phyloP scores from a whole-genome alignment of 2,888 invertebrate genomes.

The Hydroisotoma schaefferi region DNA sequence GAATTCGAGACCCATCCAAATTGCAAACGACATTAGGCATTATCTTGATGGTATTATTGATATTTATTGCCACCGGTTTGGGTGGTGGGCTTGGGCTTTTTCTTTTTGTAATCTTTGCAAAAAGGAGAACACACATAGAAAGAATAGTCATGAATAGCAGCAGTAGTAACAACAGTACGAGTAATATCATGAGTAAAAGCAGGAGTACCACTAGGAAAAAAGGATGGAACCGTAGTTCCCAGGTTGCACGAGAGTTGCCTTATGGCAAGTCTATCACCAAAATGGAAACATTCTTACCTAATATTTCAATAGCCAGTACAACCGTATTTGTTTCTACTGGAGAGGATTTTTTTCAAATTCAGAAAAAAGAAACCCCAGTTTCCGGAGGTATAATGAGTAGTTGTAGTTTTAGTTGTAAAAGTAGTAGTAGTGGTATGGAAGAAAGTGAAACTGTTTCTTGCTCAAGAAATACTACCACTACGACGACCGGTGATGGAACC shows the following conservation, averaged over 20 bases:
- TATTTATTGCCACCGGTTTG: slow-evolving; percentile 43
- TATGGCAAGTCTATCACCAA: too few relatives aligned
- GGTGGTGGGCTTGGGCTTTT: slow-evolving; percentile 19
- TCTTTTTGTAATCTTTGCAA: slow-evolving; percentile 19
- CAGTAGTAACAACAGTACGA: slow-evolving; percentile 7
- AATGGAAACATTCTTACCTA: slow-evolving; percentile 13
- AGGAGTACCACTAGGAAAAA: too few relatives aligned
- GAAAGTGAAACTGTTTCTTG: not conserved
- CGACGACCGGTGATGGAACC: not conserved
- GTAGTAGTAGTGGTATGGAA: slow-evolving; percentile 4
- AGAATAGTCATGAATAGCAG: slow-evolving; percentile 28
- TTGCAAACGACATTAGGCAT: slow-evolving; percentile 45
- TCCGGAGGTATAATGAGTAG: not conserved
- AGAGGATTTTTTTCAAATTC: too few relatives aligned
- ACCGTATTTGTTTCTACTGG: not conserved
- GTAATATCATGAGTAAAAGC: slow-evolving; percentile 13
- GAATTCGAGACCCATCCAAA: slow-evolving; percentile 29
- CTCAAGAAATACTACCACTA: not conserved
- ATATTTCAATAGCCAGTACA: not conserved
- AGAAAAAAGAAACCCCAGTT: not conserved
- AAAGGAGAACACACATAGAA: slow-evolving; percentile 22
- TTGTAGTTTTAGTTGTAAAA: not conserved
- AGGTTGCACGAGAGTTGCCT: too few relatives aligned
- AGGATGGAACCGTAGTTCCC: too few relatives aligned
- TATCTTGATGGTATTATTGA: slow-evolving; percentile 47